Conservation (phyloP, 2,888 invertebrate genomes). For the Plebejus argus region DNA sequence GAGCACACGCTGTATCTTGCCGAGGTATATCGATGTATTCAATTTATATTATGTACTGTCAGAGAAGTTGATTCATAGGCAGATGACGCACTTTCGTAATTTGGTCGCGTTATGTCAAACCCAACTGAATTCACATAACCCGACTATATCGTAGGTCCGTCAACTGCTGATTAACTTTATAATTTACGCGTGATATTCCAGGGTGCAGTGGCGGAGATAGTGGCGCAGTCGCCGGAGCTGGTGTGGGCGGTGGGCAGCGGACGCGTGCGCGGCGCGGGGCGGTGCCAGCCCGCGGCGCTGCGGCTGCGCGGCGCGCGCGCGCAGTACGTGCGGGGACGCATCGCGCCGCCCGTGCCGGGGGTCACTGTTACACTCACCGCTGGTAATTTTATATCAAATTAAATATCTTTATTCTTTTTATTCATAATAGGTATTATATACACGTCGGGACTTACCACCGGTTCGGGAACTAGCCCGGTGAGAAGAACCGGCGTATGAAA, state of each 20-base stretch:
- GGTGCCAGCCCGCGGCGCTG: constrained; percentile 71
- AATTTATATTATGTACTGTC: too few relatives aligned
- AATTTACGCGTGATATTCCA: not conserved
- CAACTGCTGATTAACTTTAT: too few relatives aligned
- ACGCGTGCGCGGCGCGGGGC: constrained; percentile 86
- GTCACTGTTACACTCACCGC: constrained; percentile 76
- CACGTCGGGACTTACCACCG: too few relatives aligned
- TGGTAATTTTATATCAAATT: constrained; percentile 25
- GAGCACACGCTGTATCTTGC: constrained; percentile 67
- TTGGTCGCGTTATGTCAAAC: too few relatives aligned
- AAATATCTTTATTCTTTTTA: too few relatives aligned
- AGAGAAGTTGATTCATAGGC: too few relatives aligned
- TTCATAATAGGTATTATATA: too few relatives aligned
- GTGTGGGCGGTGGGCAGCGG: constrained; percentile 87
- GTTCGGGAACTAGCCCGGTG: too few relatives aligned
- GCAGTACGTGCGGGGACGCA: constrained; percentile 84
- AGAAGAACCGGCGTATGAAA: too few relatives aligned
- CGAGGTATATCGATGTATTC: constrained; percentile 52
- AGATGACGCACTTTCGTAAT: too few relatives aligned
- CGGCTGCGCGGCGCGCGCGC: constrained; percentile 85
- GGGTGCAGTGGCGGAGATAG: constrained; percentile 78
- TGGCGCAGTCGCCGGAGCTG: constrained; percentile 85
- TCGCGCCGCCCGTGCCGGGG: constrained; percentile 83
- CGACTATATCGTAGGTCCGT: too few relatives aligned
- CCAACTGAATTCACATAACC: too few relatives aligned